phyloP scores from a whole-genome alignment of 2,888 invertebrate species.

The Phania funesta region DNA sequence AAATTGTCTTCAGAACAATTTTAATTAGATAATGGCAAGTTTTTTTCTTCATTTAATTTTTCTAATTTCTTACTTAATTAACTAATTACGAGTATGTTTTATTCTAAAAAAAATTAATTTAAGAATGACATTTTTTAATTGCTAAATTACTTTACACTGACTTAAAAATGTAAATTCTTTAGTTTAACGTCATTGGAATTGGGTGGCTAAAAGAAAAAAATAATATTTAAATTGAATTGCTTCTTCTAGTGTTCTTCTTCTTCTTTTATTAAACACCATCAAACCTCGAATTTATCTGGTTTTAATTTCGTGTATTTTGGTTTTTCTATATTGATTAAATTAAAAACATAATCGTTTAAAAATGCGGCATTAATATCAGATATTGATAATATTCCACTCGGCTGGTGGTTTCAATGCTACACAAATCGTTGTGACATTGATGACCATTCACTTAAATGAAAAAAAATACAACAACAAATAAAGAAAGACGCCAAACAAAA shows the following conservation, averaged over 20 bases:
- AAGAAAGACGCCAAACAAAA: neutral
- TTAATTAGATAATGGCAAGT: no score
- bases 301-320: neutral
- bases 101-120: no score
- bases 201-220: neutral
- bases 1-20: no score
- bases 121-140: no score
- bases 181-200: constrained; percentile 42
- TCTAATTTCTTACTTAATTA: no score
- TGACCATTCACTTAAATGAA: constrained; percentile 30
- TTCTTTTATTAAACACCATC: neutral
- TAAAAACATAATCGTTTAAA: constrained; percentile 8
- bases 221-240: neutral
- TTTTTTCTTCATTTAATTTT: no score
- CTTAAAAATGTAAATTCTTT: constrained; percentile 47
- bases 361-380: constrained; percentile 4
- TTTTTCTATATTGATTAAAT: constrained; percentile 16
- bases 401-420: constrained; percentile 35
- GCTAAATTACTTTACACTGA: no score
- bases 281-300: constrained; percentile 15
- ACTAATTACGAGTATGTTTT: no score
- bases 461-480: constrained; percentile 1
- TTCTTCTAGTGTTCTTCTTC: neutral
- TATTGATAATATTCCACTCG: constrained; percentile 22
- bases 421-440: constrained; percentile 40